Evolutionary conservation across 2,113 vertebrate species (phyloP).

Genomic region (Engraulis encrasicolus): DNA sequence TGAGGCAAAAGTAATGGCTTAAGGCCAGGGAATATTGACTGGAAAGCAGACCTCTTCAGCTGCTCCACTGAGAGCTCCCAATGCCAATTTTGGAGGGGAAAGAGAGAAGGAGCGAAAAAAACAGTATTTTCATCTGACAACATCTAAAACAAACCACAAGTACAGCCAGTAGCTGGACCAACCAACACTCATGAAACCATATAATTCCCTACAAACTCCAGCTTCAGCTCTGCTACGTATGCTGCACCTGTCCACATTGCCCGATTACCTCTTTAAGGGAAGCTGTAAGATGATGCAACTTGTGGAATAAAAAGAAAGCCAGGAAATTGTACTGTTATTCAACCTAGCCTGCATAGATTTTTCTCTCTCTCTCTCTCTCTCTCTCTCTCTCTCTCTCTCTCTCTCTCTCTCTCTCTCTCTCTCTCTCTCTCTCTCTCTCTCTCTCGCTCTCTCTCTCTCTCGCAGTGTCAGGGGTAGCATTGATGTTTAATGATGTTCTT

Average conservation of each 20-base stretch:
- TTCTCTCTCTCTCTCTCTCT: too few relatives aligned
- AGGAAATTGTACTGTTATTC: background rate
- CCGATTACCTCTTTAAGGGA: background rate
- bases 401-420: too few relatives aligned
- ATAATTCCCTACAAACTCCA: background rate
- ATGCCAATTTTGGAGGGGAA: background rate
- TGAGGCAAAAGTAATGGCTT: background rate
- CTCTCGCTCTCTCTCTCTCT: too few relatives aligned
- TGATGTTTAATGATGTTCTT: slow-evolving; percentile 1
- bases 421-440: background rate
- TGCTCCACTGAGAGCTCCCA: background rate
- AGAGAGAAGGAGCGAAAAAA: too few relatives aligned
- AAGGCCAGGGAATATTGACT: background rate
- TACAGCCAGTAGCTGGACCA: background rate
- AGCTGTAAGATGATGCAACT: background rate
- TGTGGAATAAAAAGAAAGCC: background rate
- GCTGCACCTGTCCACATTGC: background rate
- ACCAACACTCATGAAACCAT: background rate
- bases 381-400: background rate
- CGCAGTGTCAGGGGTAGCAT: background rate
- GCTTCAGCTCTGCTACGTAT: background rate
- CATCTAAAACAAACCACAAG: background rate
- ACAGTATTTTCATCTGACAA: too few relatives aligned
- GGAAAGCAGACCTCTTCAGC: background rate
- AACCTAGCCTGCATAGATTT: background rate